Evolutionary conservation across 2,797 vertebrate genomes (phyloP).

Genomic region (Urosaurus nigricauda): DNA sequence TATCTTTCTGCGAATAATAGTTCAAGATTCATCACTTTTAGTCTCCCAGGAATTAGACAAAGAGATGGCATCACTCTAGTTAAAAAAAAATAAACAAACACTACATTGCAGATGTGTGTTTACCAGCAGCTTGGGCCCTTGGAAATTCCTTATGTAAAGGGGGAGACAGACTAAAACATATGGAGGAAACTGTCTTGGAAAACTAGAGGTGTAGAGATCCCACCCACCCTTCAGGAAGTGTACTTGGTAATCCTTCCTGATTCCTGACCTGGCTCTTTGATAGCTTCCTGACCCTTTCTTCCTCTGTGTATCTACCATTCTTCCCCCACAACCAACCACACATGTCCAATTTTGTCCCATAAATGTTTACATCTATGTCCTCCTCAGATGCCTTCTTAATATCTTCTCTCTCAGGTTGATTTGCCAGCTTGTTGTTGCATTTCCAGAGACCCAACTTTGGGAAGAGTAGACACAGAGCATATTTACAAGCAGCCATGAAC

Average conservation of each 20-base stretch:
- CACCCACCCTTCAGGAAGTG: background rate
- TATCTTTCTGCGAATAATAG: slow-evolving; percentile 41
- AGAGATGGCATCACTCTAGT: slow-evolving; percentile 6
- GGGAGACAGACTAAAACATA: background rate
- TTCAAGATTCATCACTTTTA: slow-evolving; percentile 29
- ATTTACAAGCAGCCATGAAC: background rate
- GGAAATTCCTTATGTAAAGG: background rate
- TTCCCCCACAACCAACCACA: background rate
- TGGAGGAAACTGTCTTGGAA: background rate
- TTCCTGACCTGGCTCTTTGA: background rate
- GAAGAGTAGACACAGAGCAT: too few species aligned
- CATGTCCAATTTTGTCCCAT: background rate
- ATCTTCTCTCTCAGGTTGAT: background rate
- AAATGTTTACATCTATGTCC: background rate
- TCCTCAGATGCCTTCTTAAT: background rate
- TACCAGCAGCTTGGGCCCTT: slow-evolving; percentile 11
- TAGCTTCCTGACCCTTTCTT: background rate
- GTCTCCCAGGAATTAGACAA: slow-evolving; percentile 50
- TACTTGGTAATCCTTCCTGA: background rate
- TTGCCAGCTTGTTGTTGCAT: background rate
- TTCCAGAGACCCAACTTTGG: background rate
- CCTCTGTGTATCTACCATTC: background rate
- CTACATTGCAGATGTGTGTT: background rate
- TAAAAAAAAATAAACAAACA: slow-evolving; percentile 19
- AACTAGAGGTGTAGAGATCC: too few species aligned